Conservation (phyloP, 1,140 invertebrate species). For the Eurosta solidaginis region DNA sequence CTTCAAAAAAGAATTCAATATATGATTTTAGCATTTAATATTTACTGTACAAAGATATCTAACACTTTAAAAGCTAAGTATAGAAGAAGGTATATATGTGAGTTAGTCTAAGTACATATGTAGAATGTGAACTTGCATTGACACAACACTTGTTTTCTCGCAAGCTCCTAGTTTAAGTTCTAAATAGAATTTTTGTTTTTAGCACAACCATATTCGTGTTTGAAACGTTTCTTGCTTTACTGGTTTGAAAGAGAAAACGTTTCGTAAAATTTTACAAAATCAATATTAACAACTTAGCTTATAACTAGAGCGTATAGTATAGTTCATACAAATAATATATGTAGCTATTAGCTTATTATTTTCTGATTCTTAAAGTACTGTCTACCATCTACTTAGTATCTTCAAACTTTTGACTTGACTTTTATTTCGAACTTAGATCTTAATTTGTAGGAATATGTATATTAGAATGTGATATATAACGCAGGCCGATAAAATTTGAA, state of each 20-base stretch:
- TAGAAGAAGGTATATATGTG: neutral
- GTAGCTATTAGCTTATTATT: no score
- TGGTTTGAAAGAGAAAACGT: neutral
- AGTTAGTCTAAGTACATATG: neutral
- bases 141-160: conserved; percentile 29
- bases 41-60: no score
- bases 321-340: neutral
- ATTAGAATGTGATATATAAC: no score
- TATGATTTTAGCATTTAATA: no score
- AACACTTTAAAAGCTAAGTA: neutral
- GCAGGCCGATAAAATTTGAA: no score
- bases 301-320: neutral
- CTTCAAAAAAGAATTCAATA: no score
- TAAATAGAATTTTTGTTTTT: conserved; percentile 38
- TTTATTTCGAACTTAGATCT: no score
- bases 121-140: conserved; percentile 6
- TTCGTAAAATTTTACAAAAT: conserved; percentile 25
- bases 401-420: no score
- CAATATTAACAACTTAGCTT: neutral
- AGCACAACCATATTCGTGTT: conserved; percentile 55
- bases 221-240: conserved; percentile 31
- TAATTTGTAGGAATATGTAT: no score
- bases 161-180: conserved; percentile 2
- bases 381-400: no score
- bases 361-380: neutral